Conservation (phyloP, 2,888 invertebrate species). For the Dasysyrphus albostriatus region DNA sequence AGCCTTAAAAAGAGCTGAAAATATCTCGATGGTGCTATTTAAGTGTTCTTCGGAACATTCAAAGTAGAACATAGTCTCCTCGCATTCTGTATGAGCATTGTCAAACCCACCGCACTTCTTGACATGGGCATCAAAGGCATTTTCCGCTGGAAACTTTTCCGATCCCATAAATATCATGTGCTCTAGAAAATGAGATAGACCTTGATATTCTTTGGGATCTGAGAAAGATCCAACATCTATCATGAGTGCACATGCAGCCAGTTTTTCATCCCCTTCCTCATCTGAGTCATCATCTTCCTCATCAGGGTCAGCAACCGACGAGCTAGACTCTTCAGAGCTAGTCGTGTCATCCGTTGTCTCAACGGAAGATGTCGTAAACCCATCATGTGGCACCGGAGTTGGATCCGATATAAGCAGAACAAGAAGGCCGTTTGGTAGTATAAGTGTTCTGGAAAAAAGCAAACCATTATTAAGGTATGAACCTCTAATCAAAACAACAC, state of each 20-base stretch:
- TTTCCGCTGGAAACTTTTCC: slow-evolving; percentile 93
- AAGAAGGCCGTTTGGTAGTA: slow-evolving; percentile 89
- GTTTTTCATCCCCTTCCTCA: slow-evolving; percentile 81
- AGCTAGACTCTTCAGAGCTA: slow-evolving; percentile 77
- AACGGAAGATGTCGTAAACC: slow-evolving; percentile 79
- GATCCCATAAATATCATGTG: slow-evolving; percentile 98
- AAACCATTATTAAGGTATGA: background rate
- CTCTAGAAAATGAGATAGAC: slow-evolving; percentile 93
- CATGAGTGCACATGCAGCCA: slow-evolving; percentile 90
- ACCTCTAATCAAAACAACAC: background rate
- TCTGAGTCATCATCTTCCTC: slow-evolving; percentile 77
- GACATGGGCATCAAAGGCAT: slow-evolving; percentile 92
- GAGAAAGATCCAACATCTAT: slow-evolving; percentile 92
- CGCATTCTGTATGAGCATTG: slow-evolving; percentile 95
- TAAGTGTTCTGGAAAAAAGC: slow-evolving; percentile 85
- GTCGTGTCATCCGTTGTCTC: slow-evolving; percentile 78
- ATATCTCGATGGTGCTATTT: slow-evolving; percentile 90
- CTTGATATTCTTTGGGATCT: slow-evolving; percentile 91
- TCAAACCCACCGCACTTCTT: slow-evolving; percentile 93
- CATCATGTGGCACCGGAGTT: slow-evolving; percentile 81
- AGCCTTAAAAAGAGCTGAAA: slow-evolving; percentile 94
- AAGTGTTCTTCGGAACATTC: slow-evolving; percentile 93
- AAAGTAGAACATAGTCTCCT: slow-evolving; percentile 94
- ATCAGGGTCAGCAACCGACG: slow-evolving; percentile 65
- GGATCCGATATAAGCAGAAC: slow-evolving; percentile 90